Conservation (phyloP, 1,140 invertebrate genomes). For the Eriosoma lanigerum region DNA sequence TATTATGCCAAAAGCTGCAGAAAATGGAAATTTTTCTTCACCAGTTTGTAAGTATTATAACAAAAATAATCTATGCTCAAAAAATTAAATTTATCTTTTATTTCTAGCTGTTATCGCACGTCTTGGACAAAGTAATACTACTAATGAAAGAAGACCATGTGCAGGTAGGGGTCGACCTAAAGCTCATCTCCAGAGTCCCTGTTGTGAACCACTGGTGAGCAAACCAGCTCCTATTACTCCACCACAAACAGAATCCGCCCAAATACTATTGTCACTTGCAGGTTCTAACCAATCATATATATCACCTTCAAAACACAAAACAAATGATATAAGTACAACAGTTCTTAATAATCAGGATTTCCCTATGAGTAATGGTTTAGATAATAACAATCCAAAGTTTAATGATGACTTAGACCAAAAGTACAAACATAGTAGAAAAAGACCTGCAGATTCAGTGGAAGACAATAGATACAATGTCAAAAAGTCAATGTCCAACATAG, state of each 20-base stretch:
- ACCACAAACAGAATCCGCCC: conserved; percentile 56
- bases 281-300: conserved; percentile 51
- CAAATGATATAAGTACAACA: conserved; percentile 21
- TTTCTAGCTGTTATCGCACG: conserved; percentile 44
- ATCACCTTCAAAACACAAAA: conserved; percentile 51
- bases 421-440: conserved; percentile 40
- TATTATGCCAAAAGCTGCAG: conserved; percentile 15
- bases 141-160: conserved; percentile 39
- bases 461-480: conserved; percentile 30
- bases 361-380: conserved; percentile 43
- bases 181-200: conserved; percentile 46
- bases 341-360: conserved; percentile 22
- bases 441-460: conserved; percentile 23
- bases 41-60: conserved; percentile 43
- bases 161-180: conserved; percentile 46
- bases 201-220: conserved; percentile 46
- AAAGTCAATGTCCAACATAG: conserved; percentile 26
- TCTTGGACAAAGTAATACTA: conserved; percentile 43
- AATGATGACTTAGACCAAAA: conserved; percentile 27
- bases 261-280: conserved; percentile 57
- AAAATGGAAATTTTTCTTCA: conserved; percentile 40
- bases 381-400: conserved; percentile 25
- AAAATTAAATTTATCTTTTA: not conserved
- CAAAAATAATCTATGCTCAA: not conserved
- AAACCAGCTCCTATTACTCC: conserved; percentile 49